Percentiles rank a stretch among this genome's conserved stretches.
phyloP scores from a whole-genome alignment of 2,797 vertebrate species.

The Eutrigla gurnardus region DNA sequence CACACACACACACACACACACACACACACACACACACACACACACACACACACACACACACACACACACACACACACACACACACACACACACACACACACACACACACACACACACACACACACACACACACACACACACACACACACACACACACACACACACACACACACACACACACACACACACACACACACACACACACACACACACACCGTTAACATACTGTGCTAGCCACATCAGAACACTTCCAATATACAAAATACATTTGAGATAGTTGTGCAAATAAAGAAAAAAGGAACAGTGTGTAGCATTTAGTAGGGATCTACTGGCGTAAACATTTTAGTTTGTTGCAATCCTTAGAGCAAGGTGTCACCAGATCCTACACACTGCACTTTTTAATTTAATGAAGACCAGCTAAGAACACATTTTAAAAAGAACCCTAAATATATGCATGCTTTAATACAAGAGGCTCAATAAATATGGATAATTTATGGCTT shows the following conservation, averaged over 20 bases:
- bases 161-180: too few species aligned
- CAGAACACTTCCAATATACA: neutral
- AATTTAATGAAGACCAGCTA: neutral
- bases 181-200: too few species aligned
- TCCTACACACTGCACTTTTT: neutral
- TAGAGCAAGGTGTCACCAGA: neutral
- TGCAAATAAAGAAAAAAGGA: slow-evolving; percentile 2
- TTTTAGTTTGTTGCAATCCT: neutral
- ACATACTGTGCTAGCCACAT: neutral
- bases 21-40: too few species aligned
- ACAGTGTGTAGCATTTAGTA: neutral
- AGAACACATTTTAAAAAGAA: slow-evolving; percentile 25
- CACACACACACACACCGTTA: neutral
- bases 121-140: too few species aligned
- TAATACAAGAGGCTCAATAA: rapidly evolving
- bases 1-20: too few species aligned
- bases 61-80: too few species aligned
- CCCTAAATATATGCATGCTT: neutral
- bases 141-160: too few species aligned
- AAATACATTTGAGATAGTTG: neutral
- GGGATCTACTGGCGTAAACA: neutral
- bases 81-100: too few species aligned
- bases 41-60: too few species aligned
- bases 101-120: too few species aligned
- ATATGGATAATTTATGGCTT: slow-evolving; percentile 25